Conservation (phyloP, 2,113 vertebrate species). For the Petroica traversi region DNA sequence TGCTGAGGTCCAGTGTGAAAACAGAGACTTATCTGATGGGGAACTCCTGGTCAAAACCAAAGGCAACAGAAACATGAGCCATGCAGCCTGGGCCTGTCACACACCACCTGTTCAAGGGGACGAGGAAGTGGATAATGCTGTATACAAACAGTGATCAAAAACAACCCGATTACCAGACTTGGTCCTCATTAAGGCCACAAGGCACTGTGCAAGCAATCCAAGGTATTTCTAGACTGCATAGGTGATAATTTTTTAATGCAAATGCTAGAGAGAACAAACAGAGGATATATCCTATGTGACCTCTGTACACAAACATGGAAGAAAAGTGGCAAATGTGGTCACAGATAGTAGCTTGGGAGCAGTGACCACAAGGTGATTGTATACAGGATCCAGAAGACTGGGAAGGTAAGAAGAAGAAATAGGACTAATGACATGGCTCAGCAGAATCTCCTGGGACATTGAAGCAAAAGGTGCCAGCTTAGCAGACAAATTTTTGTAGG, state of each 20-base stretch:
- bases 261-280: not conserved
- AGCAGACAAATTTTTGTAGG: not conserved
- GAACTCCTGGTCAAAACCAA: not conserved
- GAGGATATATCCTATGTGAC: not conserved
- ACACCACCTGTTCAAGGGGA: not conserved
- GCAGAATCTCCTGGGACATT: not conserved
- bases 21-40: not conserved
- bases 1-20: not conserved
- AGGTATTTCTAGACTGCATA: not conserved
- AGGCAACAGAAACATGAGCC: not conserved
- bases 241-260: not conserved
- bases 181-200: not conserved
- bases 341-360: not conserved
- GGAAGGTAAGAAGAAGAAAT: not conserved
- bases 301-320: not conserved
- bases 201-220: not conserved
- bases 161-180: not conserved
- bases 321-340: not conserved
- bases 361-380: not conserved
- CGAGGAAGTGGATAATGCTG: rapidly evolving
- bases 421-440: not conserved
- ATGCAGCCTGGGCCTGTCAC: not conserved
- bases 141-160: not conserved
- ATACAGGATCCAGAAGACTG: not conserved
- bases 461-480: not conserved